phyloP scores from a whole-genome alignment of 2,888 invertebrate genomes.

The Cetonia aurata region DNA sequence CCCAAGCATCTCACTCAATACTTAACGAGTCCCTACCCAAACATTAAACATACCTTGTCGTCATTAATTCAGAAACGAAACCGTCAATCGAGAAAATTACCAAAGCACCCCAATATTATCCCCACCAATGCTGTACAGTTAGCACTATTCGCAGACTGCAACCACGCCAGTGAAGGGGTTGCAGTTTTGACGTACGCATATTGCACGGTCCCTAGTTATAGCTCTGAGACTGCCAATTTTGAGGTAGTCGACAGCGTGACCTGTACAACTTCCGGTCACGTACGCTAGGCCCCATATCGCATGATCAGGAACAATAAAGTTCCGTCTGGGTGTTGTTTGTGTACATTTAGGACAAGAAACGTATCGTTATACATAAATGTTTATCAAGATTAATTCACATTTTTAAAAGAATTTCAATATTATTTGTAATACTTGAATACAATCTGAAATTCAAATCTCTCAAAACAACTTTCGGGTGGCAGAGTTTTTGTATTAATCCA shows the following conservation, averaged over 20 bases:
- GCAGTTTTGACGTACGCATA: conserved; percentile 50
- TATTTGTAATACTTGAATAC: too few species aligned
- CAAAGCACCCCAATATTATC: conserved; percentile 47
- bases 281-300: not conserved
- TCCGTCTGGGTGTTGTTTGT: too few species aligned
- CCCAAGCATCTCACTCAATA: not conserved
- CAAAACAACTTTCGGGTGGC: too few species aligned
- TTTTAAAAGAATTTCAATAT: too few species aligned
- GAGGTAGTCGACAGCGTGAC: conserved; percentile 6
- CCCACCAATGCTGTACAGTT: not conserved
- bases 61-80: conserved; percentile 12
- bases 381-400: too few species aligned
- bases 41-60: not conserved
- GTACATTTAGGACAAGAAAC: too few species aligned
- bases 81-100: conserved; percentile 49
- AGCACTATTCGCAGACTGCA: not conserved
- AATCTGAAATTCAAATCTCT: too few species aligned
- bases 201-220: not conserved
- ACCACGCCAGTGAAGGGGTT: conserved; percentile 51
- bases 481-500: too few species aligned
- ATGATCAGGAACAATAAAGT: too few species aligned
- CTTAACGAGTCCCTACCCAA: not conserved
- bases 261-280: conserved; percentile 14
- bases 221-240: not conserved
- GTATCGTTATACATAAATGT: too few species aligned